phyloP scores from a whole-genome alignment of 2,113 vertebrate genomes.

The Empidonax alnorum region DNA sequence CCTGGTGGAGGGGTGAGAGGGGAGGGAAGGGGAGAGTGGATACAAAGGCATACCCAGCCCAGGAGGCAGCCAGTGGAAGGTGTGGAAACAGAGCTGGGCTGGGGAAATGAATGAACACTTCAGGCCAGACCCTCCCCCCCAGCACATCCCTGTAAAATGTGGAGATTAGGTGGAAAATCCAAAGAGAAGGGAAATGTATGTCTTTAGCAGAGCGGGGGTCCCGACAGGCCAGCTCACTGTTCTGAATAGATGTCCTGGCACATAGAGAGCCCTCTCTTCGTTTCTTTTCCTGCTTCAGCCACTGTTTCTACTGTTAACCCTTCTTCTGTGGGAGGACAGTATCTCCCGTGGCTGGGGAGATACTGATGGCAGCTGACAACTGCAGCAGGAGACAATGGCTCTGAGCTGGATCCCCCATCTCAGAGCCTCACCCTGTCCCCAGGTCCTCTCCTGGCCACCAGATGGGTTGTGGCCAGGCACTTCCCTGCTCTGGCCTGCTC shows the following conservation, averaged over 20 bases:
- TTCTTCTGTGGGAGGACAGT: background rate
- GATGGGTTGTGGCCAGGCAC: background rate
- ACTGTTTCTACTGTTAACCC: slow-evolving; percentile 11
- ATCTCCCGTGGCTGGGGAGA: background rate
- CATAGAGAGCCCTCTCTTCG: background rate
- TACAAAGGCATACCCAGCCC: background rate
- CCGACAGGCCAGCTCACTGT: slow-evolving; percentile 19
- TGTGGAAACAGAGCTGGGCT: background rate
- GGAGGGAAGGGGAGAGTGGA: background rate
- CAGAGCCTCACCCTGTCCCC: background rate
- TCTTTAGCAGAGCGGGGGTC: slow-evolving; percentile 50
- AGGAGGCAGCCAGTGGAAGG: background rate
- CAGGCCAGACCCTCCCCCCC: background rate
- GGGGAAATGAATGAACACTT: background rate
- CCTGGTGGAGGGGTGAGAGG: background rate
- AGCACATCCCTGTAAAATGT: slow-evolving; percentile 39
- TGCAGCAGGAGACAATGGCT: background rate
- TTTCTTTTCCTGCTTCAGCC: slow-evolving; percentile 14
- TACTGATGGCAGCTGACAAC: background rate
- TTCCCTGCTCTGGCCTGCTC: background rate
- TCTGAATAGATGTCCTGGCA: slow-evolving; percentile 49
- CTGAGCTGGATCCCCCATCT: background rate
- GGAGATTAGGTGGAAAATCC: slow-evolving; percentile 61
- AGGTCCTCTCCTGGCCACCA: background rate
- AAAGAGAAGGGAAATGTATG: slow-evolving; percentile 24